These are phyloP conservation scores for Tachysurus fulvidraco DNA, from an alignment of 2,113 vertebrate genomes.

Conservation along the genomic window DNA sequence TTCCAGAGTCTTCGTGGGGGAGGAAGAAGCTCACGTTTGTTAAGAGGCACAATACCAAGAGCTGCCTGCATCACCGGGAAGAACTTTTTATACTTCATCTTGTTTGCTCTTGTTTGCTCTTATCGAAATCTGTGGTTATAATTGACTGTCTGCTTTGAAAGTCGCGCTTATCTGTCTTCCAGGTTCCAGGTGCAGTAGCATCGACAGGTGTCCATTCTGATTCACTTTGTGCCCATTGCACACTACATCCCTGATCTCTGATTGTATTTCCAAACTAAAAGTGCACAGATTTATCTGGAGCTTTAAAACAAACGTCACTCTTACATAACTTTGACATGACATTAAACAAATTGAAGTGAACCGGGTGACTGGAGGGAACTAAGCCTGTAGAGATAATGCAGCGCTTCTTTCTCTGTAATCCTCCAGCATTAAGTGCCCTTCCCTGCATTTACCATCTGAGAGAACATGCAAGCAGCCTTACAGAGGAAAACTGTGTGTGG, in stretches of 20 bases:
- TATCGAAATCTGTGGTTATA: neutral
- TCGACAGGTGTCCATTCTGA: neutral
- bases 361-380: conserved; percentile 66
- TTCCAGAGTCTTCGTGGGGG: conserved; percentile 85
- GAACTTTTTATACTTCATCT: conserved; percentile 91
- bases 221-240: neutral
- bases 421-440: conserved; percentile 44
- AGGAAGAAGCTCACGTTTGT: conserved; percentile 87
- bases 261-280: neutral
- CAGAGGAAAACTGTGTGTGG: neutral
- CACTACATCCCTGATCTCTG: neutral
- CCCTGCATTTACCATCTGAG: conserved; percentile 24
- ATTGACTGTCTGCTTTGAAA: neutral
- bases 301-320: conserved; percentile 69
- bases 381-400: conserved; percentile 71
- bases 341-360: conserved; percentile 82
- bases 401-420: conserved; percentile 58
- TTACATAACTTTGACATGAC: conserved; percentile 78
- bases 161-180: neutral
- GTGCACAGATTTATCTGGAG: conserved; percentile 56
- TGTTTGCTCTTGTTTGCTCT: conserved; percentile 34
- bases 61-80: conserved; percentile 85
- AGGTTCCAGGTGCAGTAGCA: neutral
- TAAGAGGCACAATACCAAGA: conserved; percentile 85
- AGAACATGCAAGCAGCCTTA: neutral